These are phyloP conservation scores for Oncorhynchus clarkii DNA, from an alignment of 2,113 vertebrate genomes.

Conservation along the genomic window DNA sequence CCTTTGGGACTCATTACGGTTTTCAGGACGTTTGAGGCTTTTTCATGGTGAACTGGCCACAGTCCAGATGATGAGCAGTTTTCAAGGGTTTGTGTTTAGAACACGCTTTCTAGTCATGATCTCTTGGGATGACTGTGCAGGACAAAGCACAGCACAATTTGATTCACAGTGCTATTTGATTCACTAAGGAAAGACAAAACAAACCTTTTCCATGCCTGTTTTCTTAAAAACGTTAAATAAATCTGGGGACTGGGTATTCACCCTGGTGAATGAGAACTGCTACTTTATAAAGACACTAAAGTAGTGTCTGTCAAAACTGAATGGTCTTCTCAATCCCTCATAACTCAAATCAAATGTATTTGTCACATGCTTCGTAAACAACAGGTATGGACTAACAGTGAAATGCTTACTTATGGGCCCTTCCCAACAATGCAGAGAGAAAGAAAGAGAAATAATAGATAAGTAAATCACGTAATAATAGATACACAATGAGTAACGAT, in stretches of 20 bases:
- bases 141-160: not conserved
- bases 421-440: too few species aligned
- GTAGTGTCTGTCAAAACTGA: too few species aligned
- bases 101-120: not conserved
- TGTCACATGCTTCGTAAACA: too few species aligned
- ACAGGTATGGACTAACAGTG: too few species aligned
- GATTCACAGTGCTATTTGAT: not conserved
- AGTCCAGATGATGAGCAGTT: slow-evolving; percentile 13
- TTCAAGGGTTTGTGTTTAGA: slow-evolving; percentile 7
- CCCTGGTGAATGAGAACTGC: not conserved
- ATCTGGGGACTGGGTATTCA: not conserved
- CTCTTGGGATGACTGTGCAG: not conserved
- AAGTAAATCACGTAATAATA: too few species aligned
- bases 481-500: too few species aligned
- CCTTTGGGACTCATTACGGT: slow-evolving; percentile 1
- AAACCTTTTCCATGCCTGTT: not conserved
- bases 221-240: too few species aligned
- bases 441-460: too few species aligned
- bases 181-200: not conserved
- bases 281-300: too few species aligned
- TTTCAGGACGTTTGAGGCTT: not conserved
- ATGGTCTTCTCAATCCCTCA: too few species aligned
- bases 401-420: too few species aligned
- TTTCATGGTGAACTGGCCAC: not conserved
- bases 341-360: too few species aligned